Percentiles rank a stretch among this genome's conserved stretches.
Conservation (phyloP, 2,888 invertebrate species). For the Harpagoxenus sublaevis region DNA sequence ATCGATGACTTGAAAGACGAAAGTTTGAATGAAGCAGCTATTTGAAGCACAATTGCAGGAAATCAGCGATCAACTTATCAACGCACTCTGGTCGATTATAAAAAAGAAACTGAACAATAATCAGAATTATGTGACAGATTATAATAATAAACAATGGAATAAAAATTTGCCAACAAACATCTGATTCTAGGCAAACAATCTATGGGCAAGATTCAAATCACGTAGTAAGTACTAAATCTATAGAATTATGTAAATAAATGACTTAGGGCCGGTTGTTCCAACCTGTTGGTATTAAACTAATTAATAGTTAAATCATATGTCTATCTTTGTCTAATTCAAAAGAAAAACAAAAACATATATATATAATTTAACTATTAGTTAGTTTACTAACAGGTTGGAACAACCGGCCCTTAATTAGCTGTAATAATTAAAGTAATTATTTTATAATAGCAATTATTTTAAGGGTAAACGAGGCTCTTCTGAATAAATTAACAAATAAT, state of each 20-base stretch:
- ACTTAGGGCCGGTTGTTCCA: too few species aligned
- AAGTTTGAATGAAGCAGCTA: neutral
- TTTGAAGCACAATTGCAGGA: neutral
- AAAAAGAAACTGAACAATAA: neutral
- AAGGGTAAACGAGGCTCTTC: too few species aligned
- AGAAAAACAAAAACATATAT: too few species aligned
- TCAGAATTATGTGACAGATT: neutral
- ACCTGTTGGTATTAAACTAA: too few species aligned
- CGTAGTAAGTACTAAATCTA: neutral
- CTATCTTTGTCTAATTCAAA: too few species aligned
- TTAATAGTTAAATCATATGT: too few species aligned
- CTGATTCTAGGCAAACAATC: neutral
- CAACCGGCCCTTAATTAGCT: neutral
- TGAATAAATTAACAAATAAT: too few species aligned
- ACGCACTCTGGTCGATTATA: neutral
- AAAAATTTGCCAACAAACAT: neutral
- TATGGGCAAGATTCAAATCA: neutral
- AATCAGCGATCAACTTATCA: neutral
- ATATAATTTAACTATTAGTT: too few species aligned
- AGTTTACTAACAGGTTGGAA: too few species aligned
- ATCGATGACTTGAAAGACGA: neutral
- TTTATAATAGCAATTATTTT: neutral
- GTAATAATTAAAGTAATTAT: neutral
- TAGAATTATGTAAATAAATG: neutral
- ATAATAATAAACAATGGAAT: neutral